Evolutionary conservation across 2,797 vertebrate genomes (phyloP), one percentile per base, ranked within the genome.

Genomic region (Lagorchestes hirsutus): DNA sequence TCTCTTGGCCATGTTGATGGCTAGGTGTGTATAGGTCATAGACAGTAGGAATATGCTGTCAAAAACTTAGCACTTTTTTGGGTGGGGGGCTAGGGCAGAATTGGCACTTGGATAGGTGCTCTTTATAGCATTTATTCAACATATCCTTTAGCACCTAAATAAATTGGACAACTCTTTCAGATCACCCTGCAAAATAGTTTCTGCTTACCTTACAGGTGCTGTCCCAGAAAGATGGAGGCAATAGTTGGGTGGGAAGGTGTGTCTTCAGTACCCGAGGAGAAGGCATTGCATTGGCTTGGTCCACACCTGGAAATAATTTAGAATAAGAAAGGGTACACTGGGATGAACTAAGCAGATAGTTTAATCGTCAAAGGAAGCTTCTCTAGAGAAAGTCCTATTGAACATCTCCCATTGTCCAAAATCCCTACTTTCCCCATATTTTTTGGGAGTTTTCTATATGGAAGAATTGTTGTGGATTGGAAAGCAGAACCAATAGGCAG

Each of bases 191-290:
- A 82, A 27, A 82, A 59, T 59, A 10, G 67, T 82, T 40, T 82
- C n/a, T 82, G 67, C 93, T 93, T 95, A 98, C 98, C 98, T 98
- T 98, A 62, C 97, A 98, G 54, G 95, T 95, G 52, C 91, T 98
- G 90, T 97, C 91, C 98, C 98, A 98, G 93, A 98, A 98, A 5
- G 98, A 98, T 0, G 92, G 96, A 0, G 98, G 98, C 90, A 98
- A 55, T 11, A 98, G 82, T 14, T 97, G 96, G 55, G 94, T 31
- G 3, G 98, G 97, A 24, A 98, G 98, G 62, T 98, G 98, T n/a
- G 98, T 97, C 94, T 97, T 98, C 2, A 98, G n/a, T 34, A 92
- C 96, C 0, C 98, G 94, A n/a, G 98, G 98, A 29, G 94, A 55
- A 6, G 96, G 93, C 98, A 98, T 98, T 2, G 31, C 91, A 2